Evolutionary conservation across 2,113 vertebrate species (phyloP).

Genomic region (Neotoma lepida): DNA sequence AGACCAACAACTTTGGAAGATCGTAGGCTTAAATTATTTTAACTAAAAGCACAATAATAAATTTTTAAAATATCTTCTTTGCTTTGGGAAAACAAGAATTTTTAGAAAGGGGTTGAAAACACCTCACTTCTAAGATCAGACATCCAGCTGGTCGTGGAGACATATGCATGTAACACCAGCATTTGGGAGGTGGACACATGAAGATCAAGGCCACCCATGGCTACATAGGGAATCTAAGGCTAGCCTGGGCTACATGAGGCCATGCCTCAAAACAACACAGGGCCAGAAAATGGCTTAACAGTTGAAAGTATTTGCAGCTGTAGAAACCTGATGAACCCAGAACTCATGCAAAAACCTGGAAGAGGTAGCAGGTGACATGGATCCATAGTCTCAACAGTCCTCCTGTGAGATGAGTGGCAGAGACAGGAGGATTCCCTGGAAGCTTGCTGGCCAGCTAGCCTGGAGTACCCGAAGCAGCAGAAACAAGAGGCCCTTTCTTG

Average conservation of each 20-base stretch:
- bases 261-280: not conserved
- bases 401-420: not conserved
- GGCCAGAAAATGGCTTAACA: not conserved
- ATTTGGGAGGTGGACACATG: not conserved
- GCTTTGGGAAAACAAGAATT: not conserved
- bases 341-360: not conserved
- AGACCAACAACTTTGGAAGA: slow-evolving; percentile 8
- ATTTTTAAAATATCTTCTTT: slow-evolving; percentile 29
- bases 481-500: not conserved
- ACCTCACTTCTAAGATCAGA: not conserved
- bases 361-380: not conserved
- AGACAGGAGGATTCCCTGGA: not conserved
- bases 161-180: not conserved
- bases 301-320: not conserved
- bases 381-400: not conserved
- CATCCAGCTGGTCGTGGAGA: not conserved
- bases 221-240: not conserved
- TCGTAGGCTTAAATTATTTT: not conserved
- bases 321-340: not conserved
- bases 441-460: not conserved
- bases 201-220: not conserved
- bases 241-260: not conserved
- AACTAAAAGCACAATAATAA: not conserved
- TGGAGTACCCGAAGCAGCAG: not conserved
- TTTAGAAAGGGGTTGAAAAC: not conserved